Evolutionary conservation across 2,797 vertebrate genomes (phyloP), one percentile per base, ranked within the genome.

Genomic region (Xiphophorus birchmanni): DNA sequence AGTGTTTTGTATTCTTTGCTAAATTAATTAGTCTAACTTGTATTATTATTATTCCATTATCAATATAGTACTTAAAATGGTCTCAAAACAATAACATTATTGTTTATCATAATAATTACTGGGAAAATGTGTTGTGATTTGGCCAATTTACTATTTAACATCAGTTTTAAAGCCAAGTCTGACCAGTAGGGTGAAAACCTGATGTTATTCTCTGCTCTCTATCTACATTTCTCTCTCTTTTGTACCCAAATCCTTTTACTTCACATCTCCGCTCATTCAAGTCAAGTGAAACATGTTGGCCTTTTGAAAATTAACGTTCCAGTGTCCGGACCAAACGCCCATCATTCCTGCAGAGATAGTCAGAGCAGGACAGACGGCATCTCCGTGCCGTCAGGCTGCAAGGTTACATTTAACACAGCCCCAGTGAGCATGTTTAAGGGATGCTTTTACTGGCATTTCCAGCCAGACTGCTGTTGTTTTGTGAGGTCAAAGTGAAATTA

Each of bases 401-500:
- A 95, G 94, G 94, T 94, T 93, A 94, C 80, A 91, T 94, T 93
- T 95, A 90, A 95, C 86, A 75, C 88, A 73, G 86, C 90, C 86
- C 86, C 84, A 35, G 75, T 54, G 87, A 83, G 82, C 78, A 81
- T 54, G 75, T 93, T 92, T 87, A 92, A 88, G 84, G 84, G 83
- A 76, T 86, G 87, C 75, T 86, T 95, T 95, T 90, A 94, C 86
- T 50, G 90, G 86, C 89, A 54, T 92, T 94, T 90, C 82, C 82
- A 84, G 87, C 79, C 85, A 86, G 92, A 88, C 86, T 76, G 86
- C 83, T 91, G 89, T 94, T 93, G 91, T 91, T 95, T 95, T 94
- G 94, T 91, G 92, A 94, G 93, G 93, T 93, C 92, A 94, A 91
- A 92, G 88, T 87, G 88, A 85, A 93, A 93, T 95, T 92, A 94